Base-by-base conservation (phyloP, 2,888 invertebrate species). In the Keiferia lycopersicella region DNA sequence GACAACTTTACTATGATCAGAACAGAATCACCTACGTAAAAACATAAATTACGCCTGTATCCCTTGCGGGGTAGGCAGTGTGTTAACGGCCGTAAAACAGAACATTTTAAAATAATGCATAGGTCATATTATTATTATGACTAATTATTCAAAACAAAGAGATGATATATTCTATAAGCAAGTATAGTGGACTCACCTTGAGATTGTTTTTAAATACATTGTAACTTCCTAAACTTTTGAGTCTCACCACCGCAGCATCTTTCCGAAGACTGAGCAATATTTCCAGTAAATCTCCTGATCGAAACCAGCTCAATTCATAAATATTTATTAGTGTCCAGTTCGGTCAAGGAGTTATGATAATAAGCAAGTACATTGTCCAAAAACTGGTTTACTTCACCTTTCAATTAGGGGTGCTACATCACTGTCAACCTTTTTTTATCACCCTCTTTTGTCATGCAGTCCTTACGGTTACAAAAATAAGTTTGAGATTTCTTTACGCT, bases 331-430 rank as follows among this genome's bases (percentile, higher is more conserved):
- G 83, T 83, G 79, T 81, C 86, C 84, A 71, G 84, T 81, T 84
- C 81, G 87, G 88, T 88, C 89, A 91, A 91, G 91, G 90, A 91
- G 89, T 88, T 90, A 90, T 91, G 91, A 79, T 89, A 91, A 90
- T 89, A 83, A 76, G 76, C 79, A 76, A 78, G 73, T 76, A 79
- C 79, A 88, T 90, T 91, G 88, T 89, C 74, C 74, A 66, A 64
- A 76, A 84, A 86, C 91, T 82, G 86, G 91, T 90, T 26, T 88
- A 76, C 75, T 77, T 73, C 73, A 72, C 77, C 82, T 82, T 56
- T 84, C 53, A 86, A 87, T 90, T 88, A 88, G 84, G 90, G 90
- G 89, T 83, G 84, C 80, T 82, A 81, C 30, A 34, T 30, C 79
- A 74, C 78, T 78, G 73, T 71, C 80, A 71, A 71, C n/a, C n/a